Percentiles rank a stretch among this genome's conserved stretches.
Conservation (phyloP, 2,113 vertebrate genomes). For the Onychostruthus taczanowskii region DNA sequence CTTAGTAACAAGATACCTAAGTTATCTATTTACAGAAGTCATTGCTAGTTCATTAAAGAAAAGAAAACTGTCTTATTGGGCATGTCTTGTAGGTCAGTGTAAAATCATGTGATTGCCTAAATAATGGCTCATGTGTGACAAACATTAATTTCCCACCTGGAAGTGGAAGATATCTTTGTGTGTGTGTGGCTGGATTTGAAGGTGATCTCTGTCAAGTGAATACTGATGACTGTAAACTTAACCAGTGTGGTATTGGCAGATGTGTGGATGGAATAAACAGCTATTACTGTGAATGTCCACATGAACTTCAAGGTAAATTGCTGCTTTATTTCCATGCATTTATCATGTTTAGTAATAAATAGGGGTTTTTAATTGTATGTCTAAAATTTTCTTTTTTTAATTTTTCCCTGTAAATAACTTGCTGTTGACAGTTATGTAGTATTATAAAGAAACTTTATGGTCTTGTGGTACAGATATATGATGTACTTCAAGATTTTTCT, state of each 20-base stretch:
- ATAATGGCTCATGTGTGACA: slow-evolving; percentile 82
- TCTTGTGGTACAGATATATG: neutral
- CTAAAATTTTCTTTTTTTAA: neutral
- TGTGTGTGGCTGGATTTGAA: slow-evolving; percentile 78
- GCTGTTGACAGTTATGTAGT: neutral
- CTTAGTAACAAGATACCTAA: neutral
- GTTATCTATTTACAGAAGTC: neutral
- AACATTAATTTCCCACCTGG: slow-evolving; percentile 71
- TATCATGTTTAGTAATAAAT: neutral
- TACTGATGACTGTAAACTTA: slow-evolving; percentile 78
- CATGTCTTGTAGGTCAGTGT: slow-evolving; percentile 79
- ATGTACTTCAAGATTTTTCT: neutral
- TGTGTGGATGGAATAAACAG: slow-evolving; percentile 78
- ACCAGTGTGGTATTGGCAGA: slow-evolving; percentile 79
- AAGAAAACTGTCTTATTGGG: slow-evolving; percentile 24
- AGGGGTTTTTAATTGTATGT: neutral
- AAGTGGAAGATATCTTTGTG: slow-evolving; percentile 79
- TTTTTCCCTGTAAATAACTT: neutral
- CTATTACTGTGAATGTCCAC: slow-evolving; percentile 84
- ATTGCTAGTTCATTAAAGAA: neutral
- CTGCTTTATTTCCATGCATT: neutral
- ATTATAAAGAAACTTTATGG: neutral
- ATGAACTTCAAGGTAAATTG: slow-evolving; percentile 79
- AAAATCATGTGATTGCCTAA: slow-evolving; percentile 81
- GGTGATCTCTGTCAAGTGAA: slow-evolving; percentile 80